Conservation (phyloP, 2,888 invertebrate species). For the Cephus runcator region DNA sequence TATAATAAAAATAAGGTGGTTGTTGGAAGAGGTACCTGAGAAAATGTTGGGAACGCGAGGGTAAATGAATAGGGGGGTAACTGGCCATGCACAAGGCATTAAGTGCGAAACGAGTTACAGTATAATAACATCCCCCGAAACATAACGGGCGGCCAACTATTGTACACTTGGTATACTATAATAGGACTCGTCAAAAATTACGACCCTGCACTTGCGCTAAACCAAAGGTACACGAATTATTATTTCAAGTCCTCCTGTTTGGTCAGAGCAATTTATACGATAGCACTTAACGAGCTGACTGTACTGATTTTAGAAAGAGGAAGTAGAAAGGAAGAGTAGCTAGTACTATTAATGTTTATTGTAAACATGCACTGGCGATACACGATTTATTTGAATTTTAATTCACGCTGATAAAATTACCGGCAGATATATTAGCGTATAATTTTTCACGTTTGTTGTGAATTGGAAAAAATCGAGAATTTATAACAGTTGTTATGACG, state of each 20-base stretch:
- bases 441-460: background rate
- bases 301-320: background rate
- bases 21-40: background rate
- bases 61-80: background rate
- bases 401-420: background rate
- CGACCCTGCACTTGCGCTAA: background rate
- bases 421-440: background rate
- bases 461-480: background rate
- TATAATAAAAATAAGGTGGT: background rate
- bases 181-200: background rate
- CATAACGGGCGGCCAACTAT: background rate
- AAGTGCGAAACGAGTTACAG: background rate
- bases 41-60: background rate
- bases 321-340: background rate
- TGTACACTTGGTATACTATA: background rate
- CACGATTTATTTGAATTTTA: background rate
- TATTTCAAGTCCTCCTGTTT: background rate
- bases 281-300: background rate
- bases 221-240: background rate
- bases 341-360: background rate
- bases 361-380: background rate
- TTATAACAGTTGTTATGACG: background rate
- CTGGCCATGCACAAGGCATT: background rate
- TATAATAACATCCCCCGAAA: background rate
- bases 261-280: background rate